These are phyloP conservation scores for Drosophila formosana DNA, from an alignment of 2,888 invertebrate species.

Conservation along the genomic window DNA sequence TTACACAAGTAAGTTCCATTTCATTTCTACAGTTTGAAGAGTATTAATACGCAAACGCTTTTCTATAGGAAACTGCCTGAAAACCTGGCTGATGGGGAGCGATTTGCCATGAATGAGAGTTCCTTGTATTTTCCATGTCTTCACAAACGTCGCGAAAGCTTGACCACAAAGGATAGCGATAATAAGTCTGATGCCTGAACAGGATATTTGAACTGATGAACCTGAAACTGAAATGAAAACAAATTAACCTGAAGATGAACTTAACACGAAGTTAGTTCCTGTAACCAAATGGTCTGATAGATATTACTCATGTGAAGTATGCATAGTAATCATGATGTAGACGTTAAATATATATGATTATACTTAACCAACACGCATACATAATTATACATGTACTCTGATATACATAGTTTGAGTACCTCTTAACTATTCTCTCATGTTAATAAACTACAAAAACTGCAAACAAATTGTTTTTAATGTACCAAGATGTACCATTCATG, in stretches of 20 bases:
- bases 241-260: conserved; percentile 70
- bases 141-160: conserved; percentile 49
- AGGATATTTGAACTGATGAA: conserved; percentile 21
- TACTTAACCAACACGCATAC: conserved; percentile 1
- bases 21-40: background rate
- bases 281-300: conserved; percentile 77
- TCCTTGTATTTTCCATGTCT: conserved; percentile 86
- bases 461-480: background rate
- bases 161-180: conserved; percentile 29
- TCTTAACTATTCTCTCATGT: conserved; percentile 1
- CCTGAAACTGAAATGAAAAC: conserved; percentile 45
- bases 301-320: conserved; percentile 68
- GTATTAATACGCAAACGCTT: background rate
- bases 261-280: conserved; percentile 44
- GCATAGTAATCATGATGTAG: conserved; percentile 63
- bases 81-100: conserved; percentile 87
- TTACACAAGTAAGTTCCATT: conserved; percentile 82
- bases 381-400: conserved; percentile 5
- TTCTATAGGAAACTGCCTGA: conserved; percentile 86
- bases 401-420: conserved; percentile 1
- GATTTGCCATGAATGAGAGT: conserved; percentile 86
- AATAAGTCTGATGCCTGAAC: conserved; percentile 61
- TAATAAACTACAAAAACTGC: conserved; percentile 11
- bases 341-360: conserved; percentile 31
- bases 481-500: too few relatives aligned